These are phyloP conservation scores for Corythornis madagascariensis DNA, from an alignment of 2,113 vertebrate genomes.

Conservation along the genomic window DNA sequence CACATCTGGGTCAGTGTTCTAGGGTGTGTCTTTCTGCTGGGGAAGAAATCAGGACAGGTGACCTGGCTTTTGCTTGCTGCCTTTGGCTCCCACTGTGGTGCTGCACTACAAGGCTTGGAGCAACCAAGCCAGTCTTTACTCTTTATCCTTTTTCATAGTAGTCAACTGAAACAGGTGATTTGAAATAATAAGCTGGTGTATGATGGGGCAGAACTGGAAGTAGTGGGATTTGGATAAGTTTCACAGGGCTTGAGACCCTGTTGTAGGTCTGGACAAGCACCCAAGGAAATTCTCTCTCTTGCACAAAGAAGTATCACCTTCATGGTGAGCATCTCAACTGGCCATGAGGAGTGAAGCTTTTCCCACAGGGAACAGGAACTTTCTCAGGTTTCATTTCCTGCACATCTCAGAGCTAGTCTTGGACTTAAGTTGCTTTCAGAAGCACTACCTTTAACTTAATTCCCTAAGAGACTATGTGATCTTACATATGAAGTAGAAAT, in stretches of 20 bases:
- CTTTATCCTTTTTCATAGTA: not conserved
- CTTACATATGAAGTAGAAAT: not conserved
- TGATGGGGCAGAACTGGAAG: not conserved
- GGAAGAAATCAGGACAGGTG: not conserved
- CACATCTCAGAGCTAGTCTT: not conserved
- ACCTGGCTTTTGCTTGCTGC: not conserved
- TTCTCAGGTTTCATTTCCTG: not conserved
- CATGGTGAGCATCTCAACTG: not conserved
- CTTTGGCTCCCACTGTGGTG: not conserved
- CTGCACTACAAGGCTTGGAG: not conserved
- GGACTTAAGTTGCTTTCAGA: not conserved
- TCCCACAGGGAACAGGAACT: not conserved
- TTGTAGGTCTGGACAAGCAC: not conserved
- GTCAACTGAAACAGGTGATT: not conserved
- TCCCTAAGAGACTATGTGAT: not conserved
- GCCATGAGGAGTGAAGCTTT: not conserved
- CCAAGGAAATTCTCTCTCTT: accelerated
- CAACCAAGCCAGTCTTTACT: not conserved
- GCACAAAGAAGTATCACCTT: not conserved
- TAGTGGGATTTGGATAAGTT: not conserved
- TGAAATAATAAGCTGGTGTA: not conserved
- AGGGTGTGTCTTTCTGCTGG: not conserved
- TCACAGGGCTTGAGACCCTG: not conserved
- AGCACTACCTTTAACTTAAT: not conserved
- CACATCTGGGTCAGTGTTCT: not conserved